Conservation (phyloP, 35 echinoderm and acorn worm species). For the Holothuria glaberrima region DNA sequence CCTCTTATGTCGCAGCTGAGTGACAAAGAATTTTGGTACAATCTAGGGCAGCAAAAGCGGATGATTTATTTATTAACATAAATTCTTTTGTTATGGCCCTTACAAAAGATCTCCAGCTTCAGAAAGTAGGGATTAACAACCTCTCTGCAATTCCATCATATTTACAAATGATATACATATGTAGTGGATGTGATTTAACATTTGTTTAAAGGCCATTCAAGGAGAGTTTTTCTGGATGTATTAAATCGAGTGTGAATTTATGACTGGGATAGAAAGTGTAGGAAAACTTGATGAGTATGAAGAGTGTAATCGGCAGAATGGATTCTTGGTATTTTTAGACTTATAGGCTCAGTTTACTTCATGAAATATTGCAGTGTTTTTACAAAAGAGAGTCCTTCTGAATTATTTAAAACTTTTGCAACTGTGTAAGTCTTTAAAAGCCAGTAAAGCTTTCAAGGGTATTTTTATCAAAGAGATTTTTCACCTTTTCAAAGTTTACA, state of each 20-base stretch:
- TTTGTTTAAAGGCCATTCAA: conserved; percentile 56
- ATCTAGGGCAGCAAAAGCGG: conserved; percentile 30
- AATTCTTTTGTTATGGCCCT: background rate
- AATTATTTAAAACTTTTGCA: background rate
- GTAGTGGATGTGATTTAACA: conserved; percentile 54
- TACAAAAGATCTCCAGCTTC: background rate
- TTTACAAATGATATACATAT: conserved; percentile 43
- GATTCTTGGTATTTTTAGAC: conserved; percentile 53
- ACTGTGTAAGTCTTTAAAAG: no score
- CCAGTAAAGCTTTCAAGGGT: no score
- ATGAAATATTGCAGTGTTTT: conserved; percentile 55
- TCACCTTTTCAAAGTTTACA: no score
- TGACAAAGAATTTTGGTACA: conserved; percentile 9
- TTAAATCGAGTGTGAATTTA: conserved; percentile 51
- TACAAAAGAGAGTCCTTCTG: conserved; percentile 27
- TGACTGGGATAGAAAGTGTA: background rate
- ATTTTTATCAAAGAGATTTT: no score
- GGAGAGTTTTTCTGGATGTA: conserved; percentile 52
- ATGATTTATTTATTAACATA: conserved; percentile 48
- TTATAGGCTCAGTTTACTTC: conserved; percentile 60
- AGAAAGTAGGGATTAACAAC: background rate
- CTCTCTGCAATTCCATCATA: background rate
- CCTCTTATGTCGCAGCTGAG: conserved; percentile 11
- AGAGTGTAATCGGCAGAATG: background rate
- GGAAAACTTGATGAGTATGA: conserved; percentile 19